Evolutionary conservation across 1,140 invertebrate species (phyloP).

Genomic region (Caenorhabditis remanei): DNA sequence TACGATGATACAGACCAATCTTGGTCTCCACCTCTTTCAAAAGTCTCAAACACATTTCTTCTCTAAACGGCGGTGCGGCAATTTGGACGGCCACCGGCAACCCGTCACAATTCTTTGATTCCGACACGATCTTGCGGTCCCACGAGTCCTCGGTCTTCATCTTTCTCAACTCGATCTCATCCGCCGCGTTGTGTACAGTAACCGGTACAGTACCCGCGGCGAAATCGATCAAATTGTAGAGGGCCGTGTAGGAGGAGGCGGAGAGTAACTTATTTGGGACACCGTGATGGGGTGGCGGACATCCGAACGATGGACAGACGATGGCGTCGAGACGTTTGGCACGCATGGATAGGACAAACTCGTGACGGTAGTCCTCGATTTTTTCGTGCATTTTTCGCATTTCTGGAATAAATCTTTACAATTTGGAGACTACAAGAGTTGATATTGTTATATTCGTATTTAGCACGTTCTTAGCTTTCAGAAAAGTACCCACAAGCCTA

Average conservation of each 20-base stretch:
- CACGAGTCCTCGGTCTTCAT: constrained; percentile 28
- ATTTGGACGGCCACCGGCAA: constrained; percentile 72
- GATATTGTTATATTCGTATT: constrained; percentile 38
- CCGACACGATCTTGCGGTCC: neutral
- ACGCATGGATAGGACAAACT: constrained; percentile 60
- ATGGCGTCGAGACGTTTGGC: constrained; percentile 68
- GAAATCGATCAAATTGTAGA: constrained; percentile 67
- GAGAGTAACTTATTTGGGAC: constrained; percentile 66
- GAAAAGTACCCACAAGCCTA: constrained; percentile 20
- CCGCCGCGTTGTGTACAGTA: constrained; percentile 59
- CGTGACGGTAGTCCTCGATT: constrained; percentile 69
- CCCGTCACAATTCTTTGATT: constrained; percentile 65
- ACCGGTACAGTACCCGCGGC: constrained; percentile 64
- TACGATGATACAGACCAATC: neutral
- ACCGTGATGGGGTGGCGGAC: constrained; percentile 71
- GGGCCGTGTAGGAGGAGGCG: constrained; percentile 72
- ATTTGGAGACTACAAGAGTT: neutral
- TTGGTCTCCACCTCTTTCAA: constrained; percentile 72
- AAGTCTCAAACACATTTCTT: constrained; percentile 73
- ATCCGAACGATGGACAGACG: constrained; percentile 71
- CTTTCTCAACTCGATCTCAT: constrained; percentile 61
- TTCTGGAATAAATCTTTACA: constrained; percentile 58
- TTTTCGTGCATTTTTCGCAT: constrained; percentile 65
- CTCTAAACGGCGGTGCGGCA: constrained; percentile 71
- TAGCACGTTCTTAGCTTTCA: constrained; percentile 65